Percentiles rank a stretch among this genome's conserved stretches.
Evolutionary conservation across 2,888 invertebrate species (phyloP).

Genomic region (Chironomus tentans): DNA sequence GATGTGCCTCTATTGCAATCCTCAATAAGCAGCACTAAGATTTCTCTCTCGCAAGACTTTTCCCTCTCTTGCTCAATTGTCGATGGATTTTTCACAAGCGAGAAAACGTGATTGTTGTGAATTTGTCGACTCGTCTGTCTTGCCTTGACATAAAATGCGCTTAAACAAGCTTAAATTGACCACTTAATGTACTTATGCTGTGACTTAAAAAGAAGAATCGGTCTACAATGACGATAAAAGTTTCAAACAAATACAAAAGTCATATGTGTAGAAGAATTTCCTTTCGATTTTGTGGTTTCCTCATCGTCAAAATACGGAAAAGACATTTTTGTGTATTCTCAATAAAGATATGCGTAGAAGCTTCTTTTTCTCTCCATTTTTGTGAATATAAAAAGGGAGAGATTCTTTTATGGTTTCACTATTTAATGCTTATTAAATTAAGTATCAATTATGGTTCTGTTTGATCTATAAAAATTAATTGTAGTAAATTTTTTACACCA

Average conservation of each 20-base stretch:
- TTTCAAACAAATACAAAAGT: not conserved
- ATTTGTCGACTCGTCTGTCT: too few relatives aligned
- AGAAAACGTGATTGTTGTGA: too few relatives aligned
- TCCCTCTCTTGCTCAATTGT: not conserved
- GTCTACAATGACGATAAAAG: not conserved
- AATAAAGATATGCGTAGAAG: not conserved
- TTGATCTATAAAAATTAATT: too few relatives aligned
- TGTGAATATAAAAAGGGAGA: too few relatives aligned
- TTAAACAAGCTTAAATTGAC: too few relatives aligned
- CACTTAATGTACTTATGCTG: too few relatives aligned
- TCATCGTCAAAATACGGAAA: not conserved
- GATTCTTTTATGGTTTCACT: not conserved
- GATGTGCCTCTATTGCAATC: not conserved
- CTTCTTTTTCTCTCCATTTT: not conserved
- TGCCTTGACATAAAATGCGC: too few relatives aligned
- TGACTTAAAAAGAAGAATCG: too few relatives aligned
- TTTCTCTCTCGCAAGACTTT: not conserved
- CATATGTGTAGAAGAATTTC: not conserved
- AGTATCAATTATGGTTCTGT: too few relatives aligned
- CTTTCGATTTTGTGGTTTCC: not conserved
- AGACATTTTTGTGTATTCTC: not conserved
- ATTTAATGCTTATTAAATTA: not conserved
- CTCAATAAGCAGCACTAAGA: not conserved
- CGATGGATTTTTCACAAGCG: too few relatives aligned
- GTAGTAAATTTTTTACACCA: too few relatives aligned